Conservation (phyloP, 2,797 vertebrate genomes). For the Tangara arthus region DNA sequence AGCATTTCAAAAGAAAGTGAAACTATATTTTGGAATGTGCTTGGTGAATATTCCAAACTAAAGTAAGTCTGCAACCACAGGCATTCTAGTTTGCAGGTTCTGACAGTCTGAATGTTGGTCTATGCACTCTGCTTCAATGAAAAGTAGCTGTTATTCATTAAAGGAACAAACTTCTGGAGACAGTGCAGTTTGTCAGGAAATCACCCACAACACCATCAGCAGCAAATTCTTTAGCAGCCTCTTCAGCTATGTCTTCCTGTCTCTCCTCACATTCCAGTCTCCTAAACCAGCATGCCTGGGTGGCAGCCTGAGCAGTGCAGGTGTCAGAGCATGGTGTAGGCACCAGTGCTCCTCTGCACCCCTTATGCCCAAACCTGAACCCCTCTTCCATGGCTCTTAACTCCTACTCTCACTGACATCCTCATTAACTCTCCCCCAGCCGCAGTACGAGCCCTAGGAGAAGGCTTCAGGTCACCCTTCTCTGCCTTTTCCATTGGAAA, state of each 20-base stretch:
- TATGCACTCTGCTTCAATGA: background rate
- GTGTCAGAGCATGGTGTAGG: fast-evolving
- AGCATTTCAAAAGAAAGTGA: background rate
- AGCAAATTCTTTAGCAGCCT: background rate
- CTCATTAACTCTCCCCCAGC: background rate
- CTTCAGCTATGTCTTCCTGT: background rate
- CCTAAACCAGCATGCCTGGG: fast-evolving
- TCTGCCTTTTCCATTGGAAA: background rate
- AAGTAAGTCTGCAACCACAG: background rate
- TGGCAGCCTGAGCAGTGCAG: background rate
- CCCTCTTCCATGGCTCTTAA: background rate
- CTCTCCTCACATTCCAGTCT: background rate
- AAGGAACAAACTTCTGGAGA: background rate
- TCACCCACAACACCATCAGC: background rate
- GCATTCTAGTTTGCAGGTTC: background rate
- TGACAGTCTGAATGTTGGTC: background rate
- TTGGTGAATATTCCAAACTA: background rate
- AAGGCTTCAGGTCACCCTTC: no score
- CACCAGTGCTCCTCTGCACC: background rate
- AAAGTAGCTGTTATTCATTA: background rate
- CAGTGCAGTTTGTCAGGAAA: background rate
- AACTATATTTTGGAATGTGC: background rate
- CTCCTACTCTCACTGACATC: background rate
- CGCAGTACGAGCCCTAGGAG: background rate
- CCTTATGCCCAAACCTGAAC: background rate